A percentile compares a stretch with the other conserved stretches of the same genome.
Evolutionary conservation across 2,888 invertebrate species (phyloP).

Genomic region (Acanthosepion esculentum): DNA sequence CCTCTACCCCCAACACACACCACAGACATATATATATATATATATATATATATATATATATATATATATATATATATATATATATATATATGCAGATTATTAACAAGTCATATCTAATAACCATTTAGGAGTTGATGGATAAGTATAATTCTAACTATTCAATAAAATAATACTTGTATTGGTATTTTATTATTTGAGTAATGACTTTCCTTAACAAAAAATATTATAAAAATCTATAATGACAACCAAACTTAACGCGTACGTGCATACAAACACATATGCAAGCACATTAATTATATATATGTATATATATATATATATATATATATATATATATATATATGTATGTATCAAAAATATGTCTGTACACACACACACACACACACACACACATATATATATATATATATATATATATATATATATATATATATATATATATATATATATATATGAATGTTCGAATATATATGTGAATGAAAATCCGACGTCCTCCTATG

Average conservation of each 20-base stretch:
- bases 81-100: not conserved
- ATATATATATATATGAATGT: not conserved
- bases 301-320: constrained; percentile 38
- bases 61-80: no score
- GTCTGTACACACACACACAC: not conserved
- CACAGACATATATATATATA: no score
- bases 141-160: not conserved
- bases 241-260: not conserved
- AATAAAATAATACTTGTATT: not conserved
- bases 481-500: not conserved
- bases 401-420: constrained; percentile 41
- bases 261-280: not conserved
- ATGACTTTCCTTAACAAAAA: not conserved
- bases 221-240: constrained; percentile 25
- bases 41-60: not conserved
- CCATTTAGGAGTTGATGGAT: constrained; percentile 14
- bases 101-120: not conserved
- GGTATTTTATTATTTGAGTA: not conserved
- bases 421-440: constrained; percentile 23
- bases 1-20: not conserved
- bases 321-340: constrained; percentile 11
- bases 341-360: not conserved
- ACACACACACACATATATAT: not conserved
- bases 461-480: not conserved
- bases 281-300: not conserved